phyloP scores from a whole-genome alignment of 2,888 invertebrate species.

The Cyrtodaria siliqua region DNA sequence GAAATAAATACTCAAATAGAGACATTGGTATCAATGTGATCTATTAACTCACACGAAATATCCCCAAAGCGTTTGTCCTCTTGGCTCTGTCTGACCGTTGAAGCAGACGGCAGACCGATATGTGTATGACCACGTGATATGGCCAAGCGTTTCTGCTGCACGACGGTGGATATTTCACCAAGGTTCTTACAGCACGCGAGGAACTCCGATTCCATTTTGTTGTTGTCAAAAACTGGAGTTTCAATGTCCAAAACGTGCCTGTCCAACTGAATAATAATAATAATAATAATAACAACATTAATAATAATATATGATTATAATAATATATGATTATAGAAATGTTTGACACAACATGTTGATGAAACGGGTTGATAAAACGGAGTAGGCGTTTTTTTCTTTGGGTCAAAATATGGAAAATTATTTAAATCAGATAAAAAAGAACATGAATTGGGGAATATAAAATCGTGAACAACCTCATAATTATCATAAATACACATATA shows the following conservation, averaged over 20 bases:
- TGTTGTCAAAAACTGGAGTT: constrained; percentile 63
- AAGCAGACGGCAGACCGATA: constrained; percentile 52
- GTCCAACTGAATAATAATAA: constrained; percentile 37
- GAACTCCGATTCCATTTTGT: constrained; percentile 56
- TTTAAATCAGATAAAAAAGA: no score
- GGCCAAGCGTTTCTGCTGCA: constrained; percentile 53
- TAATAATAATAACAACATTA: neutral
- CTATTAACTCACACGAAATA: constrained; percentile 57
- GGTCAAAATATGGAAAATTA: no score
- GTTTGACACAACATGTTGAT: no score
- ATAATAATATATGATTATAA: neutral
- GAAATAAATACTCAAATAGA: neutral
- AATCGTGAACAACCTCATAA: no score
- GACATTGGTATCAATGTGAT: neutral
- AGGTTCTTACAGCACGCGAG: constrained; percentile 23
- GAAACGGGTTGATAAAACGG: no score
- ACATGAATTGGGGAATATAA: no score
- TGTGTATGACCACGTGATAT: constrained; percentile 65
- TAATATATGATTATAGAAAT: no score
- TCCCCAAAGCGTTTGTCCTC: constrained; percentile 62
- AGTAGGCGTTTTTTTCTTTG: no score
- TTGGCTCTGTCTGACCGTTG: constrained; percentile 42
- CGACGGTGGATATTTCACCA: constrained; percentile 55
- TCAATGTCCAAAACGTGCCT: constrained; percentile 59
- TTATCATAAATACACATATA: no score